phyloP scores from a whole-genome alignment of 2,113 vertebrate species.

The Phrynosoma platyrhinos region DNA sequence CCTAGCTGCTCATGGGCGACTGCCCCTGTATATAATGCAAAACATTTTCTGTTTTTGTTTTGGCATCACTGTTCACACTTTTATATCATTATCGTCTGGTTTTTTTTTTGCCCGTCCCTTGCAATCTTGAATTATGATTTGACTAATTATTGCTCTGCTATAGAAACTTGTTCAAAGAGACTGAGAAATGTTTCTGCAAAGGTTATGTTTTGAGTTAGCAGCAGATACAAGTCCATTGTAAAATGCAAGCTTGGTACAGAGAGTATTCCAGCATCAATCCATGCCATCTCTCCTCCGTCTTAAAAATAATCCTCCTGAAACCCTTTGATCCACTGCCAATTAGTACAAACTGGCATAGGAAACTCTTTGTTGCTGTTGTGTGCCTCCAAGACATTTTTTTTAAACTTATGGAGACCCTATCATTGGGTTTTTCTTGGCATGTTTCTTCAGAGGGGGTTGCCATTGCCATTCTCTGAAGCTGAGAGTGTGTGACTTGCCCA shows the following conservation, averaged over 20 bases:
- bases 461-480: too few relatives aligned
- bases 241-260: neutral
- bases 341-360: too few relatives aligned
- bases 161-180: neutral
- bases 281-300: too few relatives aligned
- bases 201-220: neutral
- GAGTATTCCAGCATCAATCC: neutral
- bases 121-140: neutral
- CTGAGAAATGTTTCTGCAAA: slow-evolving; percentile 7
- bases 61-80: neutral
- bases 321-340: too few relatives aligned
- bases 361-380: too few relatives aligned
- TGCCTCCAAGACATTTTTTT: too few relatives aligned
- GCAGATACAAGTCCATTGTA: neutral
- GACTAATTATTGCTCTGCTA: neutral
- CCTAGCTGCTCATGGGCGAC: neutral
- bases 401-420: too few relatives aligned
- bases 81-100: neutral
- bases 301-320: too few relatives aligned
- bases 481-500: too few relatives aligned
- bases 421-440: too few relatives aligned
- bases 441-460: too few relatives aligned
- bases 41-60: neutral
- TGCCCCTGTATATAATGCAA: neutral
- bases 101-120: too few relatives aligned